phyloP scores from a whole-genome alignment of 2,888 invertebrate genomes.

The Epiblema foenella region DNA sequence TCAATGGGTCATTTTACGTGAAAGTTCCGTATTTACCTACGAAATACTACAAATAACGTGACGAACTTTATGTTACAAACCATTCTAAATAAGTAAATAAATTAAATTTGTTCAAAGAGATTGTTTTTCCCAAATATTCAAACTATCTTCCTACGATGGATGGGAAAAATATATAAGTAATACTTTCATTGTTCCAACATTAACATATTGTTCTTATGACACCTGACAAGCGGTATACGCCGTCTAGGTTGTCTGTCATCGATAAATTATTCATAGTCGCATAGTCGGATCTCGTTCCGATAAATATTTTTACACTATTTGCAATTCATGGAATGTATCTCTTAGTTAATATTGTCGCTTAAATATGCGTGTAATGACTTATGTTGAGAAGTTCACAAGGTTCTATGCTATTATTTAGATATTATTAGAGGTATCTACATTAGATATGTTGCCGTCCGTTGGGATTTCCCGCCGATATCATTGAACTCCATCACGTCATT shows the following conservation, averaged over 20 bases:
- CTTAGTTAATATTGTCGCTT: slow-evolving; percentile 45
- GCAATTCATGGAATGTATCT: slow-evolving; percentile 49
- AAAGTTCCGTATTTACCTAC: not conserved
- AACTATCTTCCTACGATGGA: slow-evolving; percentile 1
- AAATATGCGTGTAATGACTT: slow-evolving; percentile 10
- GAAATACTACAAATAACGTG: not conserved
- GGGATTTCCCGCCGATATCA: not conserved
- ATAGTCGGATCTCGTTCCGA: slow-evolving; percentile 34
- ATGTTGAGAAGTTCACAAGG: not conserved
- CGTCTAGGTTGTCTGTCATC: slow-evolving; percentile 8
- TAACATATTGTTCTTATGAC: slow-evolving; percentile 31
- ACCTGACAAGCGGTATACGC: slow-evolving; percentile 34
- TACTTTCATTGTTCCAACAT: slow-evolving; percentile 22
- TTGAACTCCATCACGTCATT: not conserved
- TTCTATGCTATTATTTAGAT: slow-evolving; percentile 10
- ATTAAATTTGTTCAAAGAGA: not conserved
- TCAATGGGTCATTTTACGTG: slow-evolving; percentile 25
- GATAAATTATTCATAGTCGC: slow-evolving; percentile 40
- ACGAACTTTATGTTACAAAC: not conserved
- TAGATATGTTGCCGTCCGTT: not conserved
- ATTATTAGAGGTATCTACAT: not conserved
- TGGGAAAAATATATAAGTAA: slow-evolving; percentile 1
- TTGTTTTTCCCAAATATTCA: not conserved
- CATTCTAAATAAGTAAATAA: not conserved
- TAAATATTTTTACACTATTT: slow-evolving; percentile 49